A percentile compares a stretch with the other conserved stretches of the same genome.
Evolutionary conservation across 2,888 invertebrate species (phyloP).

Genomic region (Hirtodrosophila duncani): DNA sequence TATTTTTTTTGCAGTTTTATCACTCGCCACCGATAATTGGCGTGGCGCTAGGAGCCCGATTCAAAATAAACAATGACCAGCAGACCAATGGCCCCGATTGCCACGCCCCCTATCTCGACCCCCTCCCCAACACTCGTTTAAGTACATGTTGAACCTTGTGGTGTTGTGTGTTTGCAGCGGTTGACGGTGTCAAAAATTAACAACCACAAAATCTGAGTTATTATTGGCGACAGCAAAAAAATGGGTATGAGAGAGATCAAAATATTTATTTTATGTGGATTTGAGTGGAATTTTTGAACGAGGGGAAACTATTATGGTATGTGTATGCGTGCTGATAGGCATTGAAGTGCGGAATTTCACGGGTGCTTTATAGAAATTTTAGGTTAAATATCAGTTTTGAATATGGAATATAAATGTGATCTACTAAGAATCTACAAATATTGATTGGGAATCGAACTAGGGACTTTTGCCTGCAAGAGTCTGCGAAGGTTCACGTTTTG

Average conservation of each 20-base stretch:
- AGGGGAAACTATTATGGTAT: too few relatives aligned
- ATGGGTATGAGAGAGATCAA: slow-evolving; percentile 8
- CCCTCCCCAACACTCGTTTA: slow-evolving; percentile 1
- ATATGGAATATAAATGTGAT: too few relatives aligned
- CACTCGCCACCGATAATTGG: slow-evolving; percentile 54
- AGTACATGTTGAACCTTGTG: slow-evolving; percentile 22
- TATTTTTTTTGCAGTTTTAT: slow-evolving; percentile 41
- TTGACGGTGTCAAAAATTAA: slow-evolving; percentile 64
- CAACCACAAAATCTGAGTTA: slow-evolving; percentile 67
- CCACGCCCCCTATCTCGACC: background rate
- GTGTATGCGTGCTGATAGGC: too few relatives aligned
- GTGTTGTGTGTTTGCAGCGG: slow-evolving; percentile 52
- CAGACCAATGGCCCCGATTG: slow-evolving; percentile 20
- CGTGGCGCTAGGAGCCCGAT: slow-evolving; percentile 55
- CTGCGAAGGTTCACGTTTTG: too few relatives aligned
- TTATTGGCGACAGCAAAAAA: slow-evolving; percentile 37
- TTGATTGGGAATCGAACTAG: too few relatives aligned
- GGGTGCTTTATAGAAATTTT: too few relatives aligned
- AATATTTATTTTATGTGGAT: slow-evolving; percentile 3
- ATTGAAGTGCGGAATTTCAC: too few relatives aligned
- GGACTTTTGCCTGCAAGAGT: too few relatives aligned
- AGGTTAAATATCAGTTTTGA: too few relatives aligned
- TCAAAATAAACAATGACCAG: slow-evolving; percentile 56
- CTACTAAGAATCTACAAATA: too few relatives aligned
- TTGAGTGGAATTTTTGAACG: slow-evolving; percentile 45